Evolutionary conservation across 2,888 invertebrate species (phyloP).

Genomic region (Teinopalpus imperialis): DNA sequence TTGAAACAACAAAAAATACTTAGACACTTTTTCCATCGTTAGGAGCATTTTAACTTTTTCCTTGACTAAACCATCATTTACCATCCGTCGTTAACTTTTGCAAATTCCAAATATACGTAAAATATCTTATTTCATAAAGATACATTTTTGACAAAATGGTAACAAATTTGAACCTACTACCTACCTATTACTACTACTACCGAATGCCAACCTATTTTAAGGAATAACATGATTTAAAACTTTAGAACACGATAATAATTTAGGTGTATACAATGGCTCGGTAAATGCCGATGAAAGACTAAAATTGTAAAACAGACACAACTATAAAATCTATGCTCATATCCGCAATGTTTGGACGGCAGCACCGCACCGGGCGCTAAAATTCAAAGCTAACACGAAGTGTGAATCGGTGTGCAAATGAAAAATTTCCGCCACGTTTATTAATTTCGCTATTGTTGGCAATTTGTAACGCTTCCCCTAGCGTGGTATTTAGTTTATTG

Average conservation of each 20-base stretch:
- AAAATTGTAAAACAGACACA: conserved; percentile 29
- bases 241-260: neutral
- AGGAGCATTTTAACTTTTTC: too few species aligned
- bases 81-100: too few species aligned
- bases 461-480: conserved; percentile 55
- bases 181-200: too few species aligned
- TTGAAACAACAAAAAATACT: too few species aligned
- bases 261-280: neutral
- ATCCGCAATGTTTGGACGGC: conserved; percentile 46
- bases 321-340: conserved; percentile 31
- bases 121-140: too few species aligned
- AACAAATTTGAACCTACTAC: too few species aligned
- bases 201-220: too few species aligned
- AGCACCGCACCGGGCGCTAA: conserved; percentile 42
- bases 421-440: conserved; percentile 69
- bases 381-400: conserved; percentile 65
- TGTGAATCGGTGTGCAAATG: conserved; percentile 73
- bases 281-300: conserved; percentile 16
- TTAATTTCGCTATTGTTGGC: conserved; percentile 64
- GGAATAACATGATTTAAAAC: too few species aligned
- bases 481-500: conserved; percentile 40
- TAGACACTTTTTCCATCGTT: too few species aligned
- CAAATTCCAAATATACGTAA: too few species aligned
- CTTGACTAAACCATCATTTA: too few species aligned
- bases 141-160: too few species aligned